Base-by-base conservation (phyloP, 2,113 vertebrate species). In the Mormyrus iriodes region DNA sequence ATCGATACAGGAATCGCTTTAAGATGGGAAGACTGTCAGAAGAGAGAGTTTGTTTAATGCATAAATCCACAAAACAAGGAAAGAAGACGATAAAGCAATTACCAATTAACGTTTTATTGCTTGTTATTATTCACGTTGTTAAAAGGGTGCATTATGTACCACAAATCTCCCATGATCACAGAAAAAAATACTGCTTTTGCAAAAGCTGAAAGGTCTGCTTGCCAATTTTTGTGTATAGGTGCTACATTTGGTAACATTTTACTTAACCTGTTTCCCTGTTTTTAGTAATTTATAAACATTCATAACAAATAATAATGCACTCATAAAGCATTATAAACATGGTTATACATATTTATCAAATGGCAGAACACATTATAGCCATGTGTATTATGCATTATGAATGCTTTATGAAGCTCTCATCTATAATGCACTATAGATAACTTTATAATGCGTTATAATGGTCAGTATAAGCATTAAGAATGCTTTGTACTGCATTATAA, bases 21-120 rank as follows among this genome's bases (percentile, higher is more conserved):
- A 7, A 1, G 27, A 1, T 21, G 19, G 4, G 52, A 58, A 49
- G 42, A 39, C 0, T 12, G 12, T 24, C 52, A 65, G 35, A 44
- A 31, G 86, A 53, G 27, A 49, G 8, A 42, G 58, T 61, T 87
- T 90, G 44, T 87, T 87, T 46, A 42, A 53, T 51, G 44, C 49
- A 39, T 27, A 35, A 76, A 87, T 6, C 39, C 53, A 39, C 19
- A 35, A 86, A 39, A 52, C 27, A 76, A 92, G 86, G 93, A 93
- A 94, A 95, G 93, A 94, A 95, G 94, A 93, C 93, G 93, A 94
- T 94, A 94, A 95, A 94, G 93, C 91, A 93, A 94, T 94, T 95
- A 95, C 95, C 94, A 95, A 95, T 95, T 95, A 94, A 95, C 93
- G 7, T 79, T 88, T 95, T 95, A 49, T 95, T 53, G 48, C n/a